Percentiles rank a stretch among this genome's conserved stretches.
Evolutionary conservation across 2,797 vertebrate genomes (phyloP).

Genomic region (Pelobates cultripes): DNA sequence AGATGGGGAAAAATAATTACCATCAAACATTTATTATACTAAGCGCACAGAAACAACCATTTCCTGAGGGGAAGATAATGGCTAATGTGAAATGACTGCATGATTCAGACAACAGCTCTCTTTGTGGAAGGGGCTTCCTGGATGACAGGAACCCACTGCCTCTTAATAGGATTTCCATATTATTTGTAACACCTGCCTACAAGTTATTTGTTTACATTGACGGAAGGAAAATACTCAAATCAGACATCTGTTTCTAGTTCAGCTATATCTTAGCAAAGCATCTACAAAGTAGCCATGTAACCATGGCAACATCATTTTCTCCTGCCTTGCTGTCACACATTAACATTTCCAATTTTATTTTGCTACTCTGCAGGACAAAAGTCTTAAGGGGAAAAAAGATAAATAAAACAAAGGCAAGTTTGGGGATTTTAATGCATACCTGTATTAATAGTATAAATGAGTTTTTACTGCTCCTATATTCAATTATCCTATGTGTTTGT

Average conservation of each 20-base stretch:
- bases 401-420: conserved; percentile 63
- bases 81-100: conserved; percentile 79
- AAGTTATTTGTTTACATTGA: conserved; percentile 86
- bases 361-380: conserved; percentile 78
- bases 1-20: conserved; percentile 11
- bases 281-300: conserved; percentile 83
- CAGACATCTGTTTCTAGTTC: conserved; percentile 82
- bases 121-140: conserved; percentile 77
- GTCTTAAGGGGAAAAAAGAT: conserved; percentile 65
- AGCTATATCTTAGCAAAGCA: conserved; percentile 80
- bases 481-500: no score
- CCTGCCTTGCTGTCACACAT: conserved; percentile 75
- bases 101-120: conserved; percentile 75
- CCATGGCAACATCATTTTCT: conserved; percentile 79
- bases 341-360: conserved; percentile 80
- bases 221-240: conserved; percentile 80
- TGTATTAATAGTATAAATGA: no score
- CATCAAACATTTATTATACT: conserved; percentile 70
- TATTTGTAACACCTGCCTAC: conserved; percentile 86
- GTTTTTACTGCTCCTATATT: no score
- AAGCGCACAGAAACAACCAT: conserved; percentile 72
- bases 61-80: conserved; percentile 81
- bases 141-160: conserved; percentile 76
- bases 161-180: conserved; percentile 86
- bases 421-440: conserved; percentile 24